Percentiles rank a stretch among this genome's conserved stretches.
Conservation (phyloP, 1,140 invertebrate species). For the Anadara kagoshimensis region DNA sequence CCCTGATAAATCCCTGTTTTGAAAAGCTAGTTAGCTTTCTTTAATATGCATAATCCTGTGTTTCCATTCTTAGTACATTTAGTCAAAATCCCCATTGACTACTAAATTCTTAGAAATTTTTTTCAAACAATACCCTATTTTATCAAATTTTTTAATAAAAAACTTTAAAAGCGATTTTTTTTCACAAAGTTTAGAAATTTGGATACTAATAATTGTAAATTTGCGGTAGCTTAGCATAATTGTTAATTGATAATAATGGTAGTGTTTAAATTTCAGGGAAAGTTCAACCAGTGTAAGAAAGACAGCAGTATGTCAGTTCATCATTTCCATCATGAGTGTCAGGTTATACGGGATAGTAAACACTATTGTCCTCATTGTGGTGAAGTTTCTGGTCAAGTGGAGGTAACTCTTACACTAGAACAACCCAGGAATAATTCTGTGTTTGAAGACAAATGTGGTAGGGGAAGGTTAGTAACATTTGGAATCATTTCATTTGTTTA, state of each 20-base stretch:
- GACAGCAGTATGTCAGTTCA: slow-evolving; percentile 75
- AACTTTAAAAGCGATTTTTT: too few species aligned
- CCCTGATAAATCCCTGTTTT: too few species aligned
- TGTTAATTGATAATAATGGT: background rate
- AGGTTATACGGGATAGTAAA: slow-evolving; percentile 77
- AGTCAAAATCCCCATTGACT: too few species aligned
- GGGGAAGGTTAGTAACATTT: slow-evolving; percentile 24
- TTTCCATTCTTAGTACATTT: too few species aligned
- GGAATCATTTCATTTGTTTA: background rate
- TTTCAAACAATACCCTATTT: too few species aligned
- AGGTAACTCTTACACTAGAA: slow-evolving; percentile 79
- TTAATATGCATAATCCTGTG: too few species aligned
- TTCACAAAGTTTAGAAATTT: too few species aligned
- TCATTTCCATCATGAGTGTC: slow-evolving; percentile 84
- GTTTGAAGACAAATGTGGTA: slow-evolving; percentile 42
- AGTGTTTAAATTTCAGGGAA: slow-evolving; percentile 75
- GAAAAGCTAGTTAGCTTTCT: too few species aligned
- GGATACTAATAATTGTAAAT: too few species aligned
- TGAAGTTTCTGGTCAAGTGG: slow-evolving; percentile 76
- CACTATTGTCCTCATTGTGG: slow-evolving; percentile 87
- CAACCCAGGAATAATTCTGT: slow-evolving; percentile 51
- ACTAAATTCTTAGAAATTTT: too few species aligned
- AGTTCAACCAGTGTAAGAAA: slow-evolving; percentile 82
- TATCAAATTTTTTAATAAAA: too few species aligned
- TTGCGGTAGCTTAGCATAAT: too few species aligned